A percentile compares a stretch with the other conserved stretches of the same genome.
phyloP scores from a whole-genome alignment of 2,113 vertebrate species.

The Anthoscopus minutus region DNA sequence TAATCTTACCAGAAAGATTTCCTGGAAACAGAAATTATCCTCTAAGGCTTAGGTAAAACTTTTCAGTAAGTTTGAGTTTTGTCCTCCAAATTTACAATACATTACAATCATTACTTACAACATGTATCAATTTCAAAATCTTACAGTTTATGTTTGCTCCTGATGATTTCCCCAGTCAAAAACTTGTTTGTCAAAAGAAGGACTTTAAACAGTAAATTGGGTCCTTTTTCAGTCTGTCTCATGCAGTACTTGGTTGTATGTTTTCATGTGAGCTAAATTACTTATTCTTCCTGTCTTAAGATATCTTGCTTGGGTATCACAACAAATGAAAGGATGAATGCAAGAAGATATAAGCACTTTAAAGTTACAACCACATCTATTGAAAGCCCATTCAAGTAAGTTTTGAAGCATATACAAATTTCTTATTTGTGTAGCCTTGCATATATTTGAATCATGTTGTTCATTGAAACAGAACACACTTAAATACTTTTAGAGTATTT shows the following conservation, averaged over 20 bases:
- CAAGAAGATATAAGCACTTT: conserved; percentile 99
- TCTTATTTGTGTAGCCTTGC: neutral
- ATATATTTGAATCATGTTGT: neutral
- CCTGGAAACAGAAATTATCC: neutral
- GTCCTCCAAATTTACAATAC: neutral
- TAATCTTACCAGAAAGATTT: neutral
- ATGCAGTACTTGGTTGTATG: neutral
- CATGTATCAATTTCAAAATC: neutral
- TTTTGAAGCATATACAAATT: neutral
- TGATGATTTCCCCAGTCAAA: neutral
- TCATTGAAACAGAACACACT: neutral
- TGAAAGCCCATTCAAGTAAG: conserved; percentile 98
- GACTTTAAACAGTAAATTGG: neutral
- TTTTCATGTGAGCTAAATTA: neutral
- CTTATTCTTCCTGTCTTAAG: conserved; percentile 61
- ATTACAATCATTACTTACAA: neutral
- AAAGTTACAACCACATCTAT: conserved; percentile 99
- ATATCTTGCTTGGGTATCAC: conserved; percentile 97
- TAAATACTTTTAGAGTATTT: neutral
- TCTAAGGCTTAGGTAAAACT: neutral
- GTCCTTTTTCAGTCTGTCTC: neutral
- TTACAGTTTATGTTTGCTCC: neutral
- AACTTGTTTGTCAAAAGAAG: neutral
- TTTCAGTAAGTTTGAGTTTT: neutral
- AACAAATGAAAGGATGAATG: conserved; percentile 99